Percentiles rank a stretch among this genome's conserved stretches.
Conservation (phyloP, 2,797 vertebrate genomes). For the Sebastes matsubarae region DNA sequence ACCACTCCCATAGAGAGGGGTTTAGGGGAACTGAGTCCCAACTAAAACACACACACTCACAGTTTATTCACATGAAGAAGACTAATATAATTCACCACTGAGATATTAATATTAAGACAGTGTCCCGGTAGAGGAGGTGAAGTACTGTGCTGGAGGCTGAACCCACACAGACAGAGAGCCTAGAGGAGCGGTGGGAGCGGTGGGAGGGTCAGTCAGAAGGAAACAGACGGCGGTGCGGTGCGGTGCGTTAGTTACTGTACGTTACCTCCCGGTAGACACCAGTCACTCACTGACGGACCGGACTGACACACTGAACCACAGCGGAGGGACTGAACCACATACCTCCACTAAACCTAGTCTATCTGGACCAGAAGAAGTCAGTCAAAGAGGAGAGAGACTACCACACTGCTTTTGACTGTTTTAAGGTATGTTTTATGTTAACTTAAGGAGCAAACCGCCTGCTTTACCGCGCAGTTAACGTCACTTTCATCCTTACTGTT, state of each 20-base stretch:
- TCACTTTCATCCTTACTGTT: too few species aligned
- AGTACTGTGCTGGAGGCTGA: too few species aligned
- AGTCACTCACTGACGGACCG: constrained; percentile 13
- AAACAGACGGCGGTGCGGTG: neutral
- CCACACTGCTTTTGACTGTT: neutral
- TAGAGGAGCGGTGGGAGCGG: constrained; percentile 36
- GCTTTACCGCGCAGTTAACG: too few species aligned
- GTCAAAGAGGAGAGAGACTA: neutral
- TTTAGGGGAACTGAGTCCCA: neutral
- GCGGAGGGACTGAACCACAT: neutral
- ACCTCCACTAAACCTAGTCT: neutral
- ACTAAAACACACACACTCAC: neutral
- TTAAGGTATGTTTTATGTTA: constrained; percentile 51
- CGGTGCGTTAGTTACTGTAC: neutral
- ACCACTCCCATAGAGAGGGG: constrained; percentile 10
- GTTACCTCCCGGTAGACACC: constrained; percentile 15
- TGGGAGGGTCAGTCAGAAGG: constrained; percentile 60
- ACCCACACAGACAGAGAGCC: neutral
- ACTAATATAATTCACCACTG: too few species aligned
- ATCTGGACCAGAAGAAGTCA: neutral
- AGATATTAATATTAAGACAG: neutral
- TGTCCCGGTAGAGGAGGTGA: neutral
- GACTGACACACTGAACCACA: neutral
- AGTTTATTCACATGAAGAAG: neutral
- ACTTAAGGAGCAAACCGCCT: too few species aligned